Percentiles rank a stretch among this genome's conserved stretches.
phyloP scores from a whole-genome alignment of 1,140 invertebrate species.

The Zaprionus africanus region DNA sequence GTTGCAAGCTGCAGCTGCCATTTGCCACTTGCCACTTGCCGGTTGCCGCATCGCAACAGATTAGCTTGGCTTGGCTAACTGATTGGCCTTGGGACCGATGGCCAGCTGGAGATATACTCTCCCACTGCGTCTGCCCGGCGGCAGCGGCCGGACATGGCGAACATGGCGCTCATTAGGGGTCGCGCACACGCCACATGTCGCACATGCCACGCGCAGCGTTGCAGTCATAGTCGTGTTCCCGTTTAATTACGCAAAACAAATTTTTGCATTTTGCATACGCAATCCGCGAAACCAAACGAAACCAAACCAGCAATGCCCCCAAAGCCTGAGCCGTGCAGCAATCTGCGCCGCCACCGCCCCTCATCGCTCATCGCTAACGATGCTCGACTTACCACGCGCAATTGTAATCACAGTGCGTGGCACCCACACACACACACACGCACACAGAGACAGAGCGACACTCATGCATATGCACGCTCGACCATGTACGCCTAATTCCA shows the following conservation, averaged over 20 bases:
- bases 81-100: slow-evolving; percentile 5
- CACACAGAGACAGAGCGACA: neutral
- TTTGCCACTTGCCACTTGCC: neutral
- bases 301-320: neutral
- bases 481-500: slow-evolving; percentile 58
- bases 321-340: neutral
- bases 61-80: slow-evolving; percentile 5
- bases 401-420: slow-evolving; percentile 3
- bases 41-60: neutral
- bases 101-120: neutral
- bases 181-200: neutral
- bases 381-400: slow-evolving; percentile 14
- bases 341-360: neutral
- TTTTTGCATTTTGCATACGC: slow-evolving; percentile 48
- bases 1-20: neutral
- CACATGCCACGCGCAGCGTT: neutral
- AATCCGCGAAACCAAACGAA: slow-evolving; percentile 4
- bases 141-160: neutral
- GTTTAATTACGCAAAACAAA: slow-evolving; percentile 69
- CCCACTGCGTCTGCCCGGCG: neutral
- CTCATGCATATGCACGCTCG: neutral
- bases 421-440: neutral
- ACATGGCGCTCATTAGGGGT: slow-evolving; percentile 18
- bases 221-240: slow-evolving; percentile 21
- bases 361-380: neutral